phyloP scores from a whole-genome alignment of 2,888 invertebrate species.

The Rotaria magnacalcarata region DNA sequence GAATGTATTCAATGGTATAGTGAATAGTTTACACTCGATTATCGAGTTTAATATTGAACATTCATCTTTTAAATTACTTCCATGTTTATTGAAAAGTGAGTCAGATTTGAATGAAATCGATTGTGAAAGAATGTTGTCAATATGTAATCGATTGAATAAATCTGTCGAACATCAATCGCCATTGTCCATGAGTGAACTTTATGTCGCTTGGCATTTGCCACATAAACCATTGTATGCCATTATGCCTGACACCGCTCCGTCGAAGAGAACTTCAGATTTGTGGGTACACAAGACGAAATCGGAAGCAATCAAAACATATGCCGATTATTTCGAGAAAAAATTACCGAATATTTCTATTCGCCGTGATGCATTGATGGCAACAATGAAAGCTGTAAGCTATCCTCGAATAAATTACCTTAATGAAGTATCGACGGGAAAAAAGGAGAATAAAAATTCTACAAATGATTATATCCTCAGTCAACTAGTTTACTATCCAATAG shows the following conservation, averaged over 20 bases:
- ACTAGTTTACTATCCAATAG: not conserved
- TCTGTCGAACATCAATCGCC: not conserved
- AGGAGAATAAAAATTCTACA: not conserved
- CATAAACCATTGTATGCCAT: not conserved
- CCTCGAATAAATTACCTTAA: not conserved
- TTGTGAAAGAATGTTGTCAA: not conserved
- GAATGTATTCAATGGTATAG: not conserved
- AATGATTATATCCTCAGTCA: not conserved
- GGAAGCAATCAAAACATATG: not conserved
- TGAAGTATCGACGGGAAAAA: not conserved
- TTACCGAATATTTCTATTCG: not conserved
- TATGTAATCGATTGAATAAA: not conserved
- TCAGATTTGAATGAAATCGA: not conserved
- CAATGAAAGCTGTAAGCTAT: not conserved
- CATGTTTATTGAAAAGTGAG: not conserved
- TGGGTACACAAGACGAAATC: not conserved
- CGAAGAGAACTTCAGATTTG: not conserved
- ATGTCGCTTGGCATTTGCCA: not conserved
- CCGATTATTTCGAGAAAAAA: constrained; percentile 10
- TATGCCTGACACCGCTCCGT: not conserved
- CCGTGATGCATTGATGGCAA: not conserved
- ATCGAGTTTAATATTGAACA: not conserved
- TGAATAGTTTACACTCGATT: not conserved
- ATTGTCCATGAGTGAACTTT: not conserved
- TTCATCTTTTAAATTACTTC: not conserved